These are phyloP conservation scores for Aricia agestis DNA, from an alignment of 1,140 invertebrate species.

Conservation along the genomic window DNA sequence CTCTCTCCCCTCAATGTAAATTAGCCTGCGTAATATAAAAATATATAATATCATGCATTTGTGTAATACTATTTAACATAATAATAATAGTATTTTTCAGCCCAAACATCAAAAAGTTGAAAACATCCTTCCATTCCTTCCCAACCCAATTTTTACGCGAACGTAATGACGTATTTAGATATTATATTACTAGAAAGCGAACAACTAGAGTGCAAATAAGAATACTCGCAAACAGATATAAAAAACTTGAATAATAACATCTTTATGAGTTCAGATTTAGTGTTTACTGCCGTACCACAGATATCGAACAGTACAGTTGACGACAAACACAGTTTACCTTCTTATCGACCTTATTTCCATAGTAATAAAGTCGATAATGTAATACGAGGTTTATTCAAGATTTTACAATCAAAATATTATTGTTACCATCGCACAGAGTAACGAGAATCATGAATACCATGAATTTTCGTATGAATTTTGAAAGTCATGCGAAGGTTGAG, in stretches of 20 bases:
- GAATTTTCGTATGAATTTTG: neutral
- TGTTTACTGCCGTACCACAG: slow-evolving; percentile 6
- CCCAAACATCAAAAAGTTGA: no score
- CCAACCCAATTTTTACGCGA: neutral
- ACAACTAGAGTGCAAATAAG: slow-evolving; percentile 14
- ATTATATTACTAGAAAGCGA: neutral
- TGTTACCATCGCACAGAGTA: neutral
- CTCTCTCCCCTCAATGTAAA: no score
- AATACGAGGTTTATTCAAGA: neutral
- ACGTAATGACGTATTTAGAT: neutral
- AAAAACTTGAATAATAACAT: slow-evolving; percentile 22
- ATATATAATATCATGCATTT: no score
- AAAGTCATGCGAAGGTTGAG: neutral
- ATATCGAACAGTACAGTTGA: neutral
- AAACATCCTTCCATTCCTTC: no score
- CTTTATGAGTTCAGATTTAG: slow-evolving; percentile 20
- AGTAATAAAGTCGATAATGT: neutral
- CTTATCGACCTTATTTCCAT: neutral
- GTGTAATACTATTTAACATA: no score
- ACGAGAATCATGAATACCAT: neutral
- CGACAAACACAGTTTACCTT: neutral
- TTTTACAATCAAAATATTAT: neutral
- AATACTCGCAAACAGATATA: slow-evolving; percentile 8
- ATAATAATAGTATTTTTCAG: no score
- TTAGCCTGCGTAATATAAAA: no score